Percentiles rank a stretch among this genome's conserved stretches.
Conservation (phyloP, 2,888 invertebrate genomes). For the Dryobotodes eremita region DNA sequence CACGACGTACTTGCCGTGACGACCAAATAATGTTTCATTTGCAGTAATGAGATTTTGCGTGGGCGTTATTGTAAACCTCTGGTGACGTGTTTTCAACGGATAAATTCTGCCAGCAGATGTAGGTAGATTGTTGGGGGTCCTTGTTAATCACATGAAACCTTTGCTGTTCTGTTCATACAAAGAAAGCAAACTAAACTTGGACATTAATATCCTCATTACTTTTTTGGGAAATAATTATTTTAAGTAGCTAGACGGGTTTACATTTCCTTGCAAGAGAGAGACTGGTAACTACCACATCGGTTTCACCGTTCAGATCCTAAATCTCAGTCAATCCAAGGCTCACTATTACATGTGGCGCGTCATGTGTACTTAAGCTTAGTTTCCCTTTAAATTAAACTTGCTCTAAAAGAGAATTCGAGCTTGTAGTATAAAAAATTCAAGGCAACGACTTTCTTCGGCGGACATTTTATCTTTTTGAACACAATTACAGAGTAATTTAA, state of each 20-base stretch:
- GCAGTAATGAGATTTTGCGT: constrained; percentile 58
- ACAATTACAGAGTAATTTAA: neutral
- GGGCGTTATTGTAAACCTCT: constrained; percentile 35
- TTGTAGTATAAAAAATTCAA: constrained; percentile 1
- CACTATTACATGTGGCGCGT: constrained; percentile 22
- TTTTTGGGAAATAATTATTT: neutral
- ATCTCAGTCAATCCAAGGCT: constrained; percentile 43
- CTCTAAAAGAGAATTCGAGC: constrained; percentile 2
- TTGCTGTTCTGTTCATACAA: constrained; percentile 21
- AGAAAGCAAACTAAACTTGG: constrained; percentile 18
- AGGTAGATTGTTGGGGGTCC: constrained; percentile 24
- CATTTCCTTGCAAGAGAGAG: constrained; percentile 3
- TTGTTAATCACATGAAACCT: constrained; percentile 33
- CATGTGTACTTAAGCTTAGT: constrained; percentile 36
- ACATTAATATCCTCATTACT: constrained; percentile 2
- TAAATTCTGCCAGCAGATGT: constrained; percentile 32
- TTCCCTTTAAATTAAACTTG: constrained; percentile 19
- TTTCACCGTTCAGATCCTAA: constrained; percentile 15
- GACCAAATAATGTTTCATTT: constrained; percentile 60
- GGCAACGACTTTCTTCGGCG: neutral
- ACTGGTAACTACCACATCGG: constrained; percentile 10
- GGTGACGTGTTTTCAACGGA: constrained; percentile 42
- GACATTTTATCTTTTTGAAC: neutral
- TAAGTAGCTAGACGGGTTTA: neutral
- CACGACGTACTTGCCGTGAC: constrained; percentile 34